Evolutionary conservation across 2,113 vertebrate genomes (phyloP).

Genomic region (Peromyscus leucopus): DNA sequence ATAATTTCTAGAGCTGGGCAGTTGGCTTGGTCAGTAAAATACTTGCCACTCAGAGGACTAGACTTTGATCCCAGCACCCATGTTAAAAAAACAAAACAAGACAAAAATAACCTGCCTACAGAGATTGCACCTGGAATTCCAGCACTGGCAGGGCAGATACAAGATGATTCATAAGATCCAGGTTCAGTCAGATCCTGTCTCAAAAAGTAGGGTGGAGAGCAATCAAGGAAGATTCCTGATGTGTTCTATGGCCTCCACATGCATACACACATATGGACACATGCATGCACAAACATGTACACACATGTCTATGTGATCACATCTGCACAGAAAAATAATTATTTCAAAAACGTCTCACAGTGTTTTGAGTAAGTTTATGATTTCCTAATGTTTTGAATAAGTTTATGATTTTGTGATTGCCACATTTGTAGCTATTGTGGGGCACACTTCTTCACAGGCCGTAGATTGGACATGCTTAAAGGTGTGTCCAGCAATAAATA

Average conservation of each 20-base stretch:
- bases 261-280: neutral
- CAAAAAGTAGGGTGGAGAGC: neutral
- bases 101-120: neutral
- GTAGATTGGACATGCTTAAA: neutral
- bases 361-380: neutral
- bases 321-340: neutral
- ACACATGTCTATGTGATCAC: neutral
- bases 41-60: neutral
- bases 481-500: neutral
- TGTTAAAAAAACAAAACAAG: neutral
- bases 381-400: neutral
- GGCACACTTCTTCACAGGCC: neutral
- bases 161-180: neutral
- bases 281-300: neutral
- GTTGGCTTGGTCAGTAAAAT: neutral
- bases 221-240: neutral
- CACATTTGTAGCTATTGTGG: neutral
- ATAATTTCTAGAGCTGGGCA: neutral
- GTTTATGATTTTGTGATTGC: neutral
- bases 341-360: neutral
- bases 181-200: neutral
- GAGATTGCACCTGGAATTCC: neutral
- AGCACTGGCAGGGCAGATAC: neutral
- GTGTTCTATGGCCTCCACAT: neutral
- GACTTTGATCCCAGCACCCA: neutral